Evolutionary conservation across 2,888 invertebrate species (phyloP).

Genomic region (Lasius platythorax): DNA sequence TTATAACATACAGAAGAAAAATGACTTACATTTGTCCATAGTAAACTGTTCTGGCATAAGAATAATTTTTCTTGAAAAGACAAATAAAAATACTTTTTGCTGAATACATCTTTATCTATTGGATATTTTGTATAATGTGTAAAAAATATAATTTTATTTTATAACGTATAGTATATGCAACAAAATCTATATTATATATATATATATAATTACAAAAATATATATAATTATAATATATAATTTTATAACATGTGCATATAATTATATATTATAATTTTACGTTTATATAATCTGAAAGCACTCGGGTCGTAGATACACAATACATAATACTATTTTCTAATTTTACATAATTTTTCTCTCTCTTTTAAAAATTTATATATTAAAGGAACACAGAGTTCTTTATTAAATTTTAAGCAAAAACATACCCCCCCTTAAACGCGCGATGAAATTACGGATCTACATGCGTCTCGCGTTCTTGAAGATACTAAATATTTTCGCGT

Average conservation of each 20-base stretch:
- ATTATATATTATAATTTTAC: background rate
- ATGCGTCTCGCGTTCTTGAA: conserved; percentile 13
- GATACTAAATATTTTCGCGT: conserved; percentile 48
- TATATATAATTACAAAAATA: no score
- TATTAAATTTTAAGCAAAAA: background rate
- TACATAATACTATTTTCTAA: background rate
- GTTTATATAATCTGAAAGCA: background rate
- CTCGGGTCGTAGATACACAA: background rate
- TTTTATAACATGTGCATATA: background rate
- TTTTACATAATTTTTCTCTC: background rate
- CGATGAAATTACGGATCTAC: background rate
- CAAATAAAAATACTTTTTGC: no score
- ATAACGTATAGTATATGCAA: no score
- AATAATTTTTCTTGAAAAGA: no score
- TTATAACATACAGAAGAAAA: no score
- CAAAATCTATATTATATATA: no score
- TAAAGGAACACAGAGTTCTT: background rate
- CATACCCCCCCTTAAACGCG: background rate
- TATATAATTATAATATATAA: background rate
- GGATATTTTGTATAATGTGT: no score
- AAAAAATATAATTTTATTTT: no score
- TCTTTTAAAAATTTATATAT: background rate
- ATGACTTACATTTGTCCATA: no score
- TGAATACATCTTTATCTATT: no score
- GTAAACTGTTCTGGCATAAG: no score